Evolutionary conservation across 2,113 vertebrate species (phyloP).

Genomic region (Phalacrocorax aristotelis): DNA sequence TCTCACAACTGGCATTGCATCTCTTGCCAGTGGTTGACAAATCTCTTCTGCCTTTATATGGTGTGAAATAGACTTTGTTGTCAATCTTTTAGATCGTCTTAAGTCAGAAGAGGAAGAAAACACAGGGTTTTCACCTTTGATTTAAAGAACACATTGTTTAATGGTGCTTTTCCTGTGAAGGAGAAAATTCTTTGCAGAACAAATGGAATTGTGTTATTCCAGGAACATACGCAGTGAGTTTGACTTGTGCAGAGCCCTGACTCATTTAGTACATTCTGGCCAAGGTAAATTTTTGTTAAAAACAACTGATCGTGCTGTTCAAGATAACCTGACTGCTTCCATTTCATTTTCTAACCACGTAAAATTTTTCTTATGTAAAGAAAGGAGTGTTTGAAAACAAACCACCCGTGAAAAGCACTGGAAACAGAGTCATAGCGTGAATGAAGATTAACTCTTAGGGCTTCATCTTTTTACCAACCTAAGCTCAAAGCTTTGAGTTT

Average conservation of each 20-base stretch:
- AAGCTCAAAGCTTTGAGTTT: neutral
- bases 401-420: neutral
- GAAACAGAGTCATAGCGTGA: neutral
- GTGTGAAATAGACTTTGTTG: neutral
- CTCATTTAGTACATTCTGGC: slow-evolving; percentile 29
- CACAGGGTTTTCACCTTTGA: neutral
- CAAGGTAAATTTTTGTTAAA: slow-evolving; percentile 44
- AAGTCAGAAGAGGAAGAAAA: neutral
- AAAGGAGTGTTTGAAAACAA: slow-evolving; percentile 30
- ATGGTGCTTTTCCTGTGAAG: slow-evolving; percentile 39
- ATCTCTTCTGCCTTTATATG: neutral
- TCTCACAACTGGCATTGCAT: neutral
- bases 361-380: slow-evolving; percentile 6
- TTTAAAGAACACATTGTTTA: slow-evolving; percentile 28
- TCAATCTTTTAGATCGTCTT: neutral
- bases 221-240: slow-evolving; percentile 8
- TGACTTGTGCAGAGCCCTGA: slow-evolving; percentile 22
- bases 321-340: slow-evolving; percentile 28
- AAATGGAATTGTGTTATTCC: slow-evolving; percentile 58
- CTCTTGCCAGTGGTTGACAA: neutral
- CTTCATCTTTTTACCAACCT: neutral
- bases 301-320: neutral
- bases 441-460: neutral
- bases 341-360: slow-evolving; percentile 24
- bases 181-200: slow-evolving; percentile 28